phyloP scores from a whole-genome alignment of 2,113 vertebrate genomes.

The cattle (Bos taurus) region DNA sequence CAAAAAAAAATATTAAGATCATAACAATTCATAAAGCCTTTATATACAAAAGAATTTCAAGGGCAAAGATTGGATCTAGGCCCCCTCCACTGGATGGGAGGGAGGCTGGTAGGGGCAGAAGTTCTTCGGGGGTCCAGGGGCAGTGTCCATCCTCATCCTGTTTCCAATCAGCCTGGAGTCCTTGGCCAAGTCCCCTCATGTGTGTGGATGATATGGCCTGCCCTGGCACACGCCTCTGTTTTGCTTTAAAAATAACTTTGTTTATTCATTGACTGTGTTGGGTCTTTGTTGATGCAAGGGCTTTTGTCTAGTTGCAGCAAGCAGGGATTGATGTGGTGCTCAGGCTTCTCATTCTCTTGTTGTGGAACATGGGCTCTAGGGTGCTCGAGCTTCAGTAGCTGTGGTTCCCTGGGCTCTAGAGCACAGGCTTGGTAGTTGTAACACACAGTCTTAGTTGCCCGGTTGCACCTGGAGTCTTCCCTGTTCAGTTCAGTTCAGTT shows the following conservation, averaged over 20 bases:
- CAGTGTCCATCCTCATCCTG: neutral
- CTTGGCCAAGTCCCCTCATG: rapidly evolving
- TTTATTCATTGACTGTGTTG: neutral
- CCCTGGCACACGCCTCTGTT: neutral
- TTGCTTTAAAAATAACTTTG: neutral
- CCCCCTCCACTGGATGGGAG: rapidly evolving
- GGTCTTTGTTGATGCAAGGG: neutral
- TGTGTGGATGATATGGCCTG: neutral
- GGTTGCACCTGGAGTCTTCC: neutral
- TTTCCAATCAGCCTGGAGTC: neutral
- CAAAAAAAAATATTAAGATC: neutral
- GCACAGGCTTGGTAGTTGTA: neutral
- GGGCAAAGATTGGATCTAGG: neutral
- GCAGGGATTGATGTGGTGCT: neutral
- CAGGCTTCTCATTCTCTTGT: neutral
- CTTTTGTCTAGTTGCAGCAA: neutral
- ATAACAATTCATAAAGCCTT: neutral
- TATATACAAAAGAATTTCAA: neutral
- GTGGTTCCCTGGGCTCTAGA: neutral
- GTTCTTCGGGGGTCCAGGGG: neutral
- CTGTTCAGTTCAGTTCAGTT: neutral
- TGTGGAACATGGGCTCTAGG: rapidly evolving
- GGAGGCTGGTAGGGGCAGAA: rapidly evolving
- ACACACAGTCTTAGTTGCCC: neutral
- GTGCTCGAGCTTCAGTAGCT: neutral